Evolutionary conservation across 2,888 invertebrate genomes (phyloP), one percentile per base, ranked within the genome.

Genomic region (Hyppa rectilinea): DNA sequence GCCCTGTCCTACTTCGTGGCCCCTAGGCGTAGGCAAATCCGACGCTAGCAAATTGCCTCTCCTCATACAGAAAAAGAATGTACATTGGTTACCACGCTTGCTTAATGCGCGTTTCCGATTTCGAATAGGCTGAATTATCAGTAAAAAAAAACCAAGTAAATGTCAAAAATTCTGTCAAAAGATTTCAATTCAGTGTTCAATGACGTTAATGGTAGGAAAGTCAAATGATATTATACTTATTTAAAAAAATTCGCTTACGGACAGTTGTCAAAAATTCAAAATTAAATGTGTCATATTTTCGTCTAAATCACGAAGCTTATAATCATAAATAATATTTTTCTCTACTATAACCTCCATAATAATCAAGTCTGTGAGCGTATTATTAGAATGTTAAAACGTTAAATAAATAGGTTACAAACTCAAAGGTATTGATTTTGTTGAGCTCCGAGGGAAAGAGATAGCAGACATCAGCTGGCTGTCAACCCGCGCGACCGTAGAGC

Each of bases 381-480:
- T 72, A 62, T 10, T 43, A 61, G 34, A 71, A 62, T 20, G 23
- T 34, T 56, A 36, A 64, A 62, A 58, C 55, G 60, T 4, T 52
- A 63, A 49, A 38, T 49, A 75, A 67, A 77, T 78, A 77, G 78
- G 78, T 78, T 78, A 81, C 45, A n/a, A 77, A 55, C 70, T 72
- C 71, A 29, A 20, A n/a, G 23, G 77, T 78, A 78, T 78, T 81
- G 78, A 78, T 78, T 78, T 81, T 63, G 38, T 62, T 60, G 20
- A 29, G 40, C 45, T 9, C n/a, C 43, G 81, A 34, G 70, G 0
- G 81, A 77, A 29, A 70, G 78, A 64, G 78, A 78, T 10, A 34
- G 50, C 20, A 17, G 6, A 77, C 70, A 81, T 77, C 78, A 78
- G 78, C 78, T 78, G 78, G 40, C 26, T 78, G 81, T 81, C 78